Conservation (phyloP, 2,113 vertebrate genomes). For the Charina bottae region DNA sequence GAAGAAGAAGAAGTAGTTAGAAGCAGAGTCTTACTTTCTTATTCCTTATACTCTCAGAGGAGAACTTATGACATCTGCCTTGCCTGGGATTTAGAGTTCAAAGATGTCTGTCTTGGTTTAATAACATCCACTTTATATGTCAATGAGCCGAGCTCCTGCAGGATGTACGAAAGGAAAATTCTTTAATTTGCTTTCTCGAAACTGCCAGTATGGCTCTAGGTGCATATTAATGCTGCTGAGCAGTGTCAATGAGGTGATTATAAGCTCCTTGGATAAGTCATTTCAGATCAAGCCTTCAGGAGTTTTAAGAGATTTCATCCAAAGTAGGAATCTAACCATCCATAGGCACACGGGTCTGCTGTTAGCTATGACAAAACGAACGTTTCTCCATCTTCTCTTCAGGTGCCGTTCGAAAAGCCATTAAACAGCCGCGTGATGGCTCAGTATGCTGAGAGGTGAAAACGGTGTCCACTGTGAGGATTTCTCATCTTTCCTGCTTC, state of each 20-base stretch:
- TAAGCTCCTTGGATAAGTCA: conserved; percentile 66
- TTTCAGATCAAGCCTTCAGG: conserved; percentile 53
- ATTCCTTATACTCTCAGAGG: conserved; percentile 31
- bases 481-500: background rate
- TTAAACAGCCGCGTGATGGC: background rate
- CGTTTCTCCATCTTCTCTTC: conserved; percentile 34
- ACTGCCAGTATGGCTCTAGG: conserved; percentile 51
- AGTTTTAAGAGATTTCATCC: conserved; percentile 52
- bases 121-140: conserved; percentile 65
- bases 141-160: conserved; percentile 52
- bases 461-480: background rate
- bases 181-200: conserved; percentile 57
- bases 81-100: conserved; percentile 43
- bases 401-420: conserved; percentile 11
- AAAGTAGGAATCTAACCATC: conserved; percentile 38
- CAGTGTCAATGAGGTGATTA: conserved; percentile 69
- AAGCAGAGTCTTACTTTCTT: background rate
- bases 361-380: conserved; percentile 15
- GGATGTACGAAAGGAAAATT: conserved; percentile 51
- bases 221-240: conserved; percentile 66
- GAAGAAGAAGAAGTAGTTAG: background rate
- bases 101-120: conserved; percentile 53
- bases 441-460: background rate
- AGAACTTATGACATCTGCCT: conserved; percentile 33
- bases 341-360: conserved; percentile 25